phyloP scores from a whole-genome alignment of 2,888 invertebrate species.

The Tinea semifulvella region DNA sequence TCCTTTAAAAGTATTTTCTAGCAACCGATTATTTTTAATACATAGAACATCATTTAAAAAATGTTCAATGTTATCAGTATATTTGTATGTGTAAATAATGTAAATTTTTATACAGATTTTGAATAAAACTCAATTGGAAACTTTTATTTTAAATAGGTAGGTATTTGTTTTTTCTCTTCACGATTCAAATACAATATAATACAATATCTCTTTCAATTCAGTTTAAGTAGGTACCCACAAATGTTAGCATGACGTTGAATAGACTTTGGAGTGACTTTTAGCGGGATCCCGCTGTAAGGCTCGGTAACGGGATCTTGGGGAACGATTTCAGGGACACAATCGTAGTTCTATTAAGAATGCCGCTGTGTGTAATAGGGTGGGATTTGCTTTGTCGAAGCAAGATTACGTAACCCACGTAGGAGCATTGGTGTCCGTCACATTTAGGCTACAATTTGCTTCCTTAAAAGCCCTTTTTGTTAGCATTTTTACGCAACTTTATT shows the following conservation, averaged over 20 bases:
- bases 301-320: slow-evolving; percentile 2
- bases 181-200: too few relatives aligned
- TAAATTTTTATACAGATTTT: too few relatives aligned
- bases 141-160: too few relatives aligned
- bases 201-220: too few relatives aligned
- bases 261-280: slow-evolving; percentile 2
- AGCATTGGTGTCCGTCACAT: slow-evolving; percentile 5
- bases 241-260: background rate
- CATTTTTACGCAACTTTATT: slow-evolving; percentile 4
- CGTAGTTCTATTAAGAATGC: slow-evolving; percentile 31
- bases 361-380: slow-evolving; percentile 37
- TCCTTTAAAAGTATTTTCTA: too few relatives aligned
- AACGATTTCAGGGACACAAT: slow-evolving; percentile 8
- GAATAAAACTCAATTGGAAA: too few relatives aligned
- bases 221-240: too few relatives aligned
- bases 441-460: slow-evolving; percentile 10
- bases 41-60: too few relatives aligned
- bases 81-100: too few relatives aligned
- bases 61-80: too few relatives aligned
- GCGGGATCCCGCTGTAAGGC: slow-evolving; percentile 3
- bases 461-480: slow-evolving; percentile 7
- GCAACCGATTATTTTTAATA: too few relatives aligned
- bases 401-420: slow-evolving; percentile 28
- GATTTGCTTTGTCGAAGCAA: slow-evolving; percentile 36
- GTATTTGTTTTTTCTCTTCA: too few relatives aligned